Base-by-base conservation (phyloP, 2,888 invertebrate genomes). In the Hyposoter didymator region DNA sequence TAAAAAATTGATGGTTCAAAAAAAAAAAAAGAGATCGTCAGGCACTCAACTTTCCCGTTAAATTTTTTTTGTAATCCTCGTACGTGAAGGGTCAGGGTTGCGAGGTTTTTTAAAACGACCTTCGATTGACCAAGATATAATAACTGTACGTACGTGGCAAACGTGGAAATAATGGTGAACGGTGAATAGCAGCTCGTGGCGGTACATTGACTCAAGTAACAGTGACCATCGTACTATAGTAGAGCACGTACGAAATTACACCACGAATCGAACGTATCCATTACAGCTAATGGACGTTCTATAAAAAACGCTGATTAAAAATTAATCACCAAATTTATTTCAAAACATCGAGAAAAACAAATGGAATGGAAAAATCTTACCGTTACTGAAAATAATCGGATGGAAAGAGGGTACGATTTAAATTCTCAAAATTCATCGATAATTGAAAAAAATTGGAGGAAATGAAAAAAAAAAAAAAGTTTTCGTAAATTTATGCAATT, bases 1-100 rank as follows among this genome's bases (percentile, higher is more conserved):
- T 14, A 28, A 28, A 59, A 67, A 67, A 14, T 67, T 14, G 43
- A 67, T 22, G 7, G 39, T 43, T 22, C 19, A 7, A 39, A 22
- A 55, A 73, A 52, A 69, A 7, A 22, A 55, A 39, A 72, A 22
- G 32, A 47, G 28, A 39, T 19, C 6, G 35, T n/a, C 17, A 14
- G 45, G 39, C 45, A n/a, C 47, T 2, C 7, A 19, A 32, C 47
- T 73, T 80, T 73, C 35, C 39, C 52, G 22, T 55, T 49, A 52
- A 39, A 22, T 52, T 28, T 32, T 28, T 32, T 74, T 49, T 52
- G 28, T 43, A 45, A 32, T 47, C 8, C 22, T 45, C 7, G n/a
- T n/a, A 73, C 83, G 78, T 32, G 70, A 80, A 74, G 78, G 84
- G 84, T 84, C 81, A 81, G 76, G 81, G 81, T 76, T 84, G 66